A percentile compares a stretch with the other conserved stretches of the same genome.
Conservation (phyloP, 2,797 vertebrate genomes). For the Sebastes baramenuke region DNA sequence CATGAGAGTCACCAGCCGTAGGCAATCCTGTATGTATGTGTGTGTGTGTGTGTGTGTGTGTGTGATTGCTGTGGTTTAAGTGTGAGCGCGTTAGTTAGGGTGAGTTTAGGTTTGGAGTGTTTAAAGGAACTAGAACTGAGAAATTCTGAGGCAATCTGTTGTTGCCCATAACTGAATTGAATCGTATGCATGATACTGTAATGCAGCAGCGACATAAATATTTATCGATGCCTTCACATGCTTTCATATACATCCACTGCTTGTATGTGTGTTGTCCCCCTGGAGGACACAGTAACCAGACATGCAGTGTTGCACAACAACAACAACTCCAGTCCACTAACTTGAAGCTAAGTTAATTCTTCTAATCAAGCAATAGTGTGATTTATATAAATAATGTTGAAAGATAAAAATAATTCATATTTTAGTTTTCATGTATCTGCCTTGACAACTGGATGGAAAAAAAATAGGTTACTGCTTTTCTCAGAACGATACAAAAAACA, state of each 20-base stretch:
- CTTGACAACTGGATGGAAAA: neutral
- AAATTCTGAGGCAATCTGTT: neutral
- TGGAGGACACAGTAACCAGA: constrained; percentile 45
- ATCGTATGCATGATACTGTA: neutral
- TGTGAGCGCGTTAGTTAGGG: neutral
- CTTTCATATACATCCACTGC: neutral
- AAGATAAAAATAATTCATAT: neutral
- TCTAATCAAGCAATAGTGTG: neutral
- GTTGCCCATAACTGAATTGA: neutral
- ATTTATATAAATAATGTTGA: neutral
- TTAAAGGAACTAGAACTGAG: neutral
- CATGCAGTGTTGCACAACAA: constrained; percentile 67
- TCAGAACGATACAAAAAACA: neutral
- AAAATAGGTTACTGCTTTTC: neutral
- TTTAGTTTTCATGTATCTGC: neutral
- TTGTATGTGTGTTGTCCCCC: neutral
- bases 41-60: neutral
- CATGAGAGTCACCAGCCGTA: constrained; percentile 64
- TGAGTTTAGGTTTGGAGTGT: neutral
- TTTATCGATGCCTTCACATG: neutral
- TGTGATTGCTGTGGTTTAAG: neutral
- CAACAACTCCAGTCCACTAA: neutral
- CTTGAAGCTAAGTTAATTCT: neutral
- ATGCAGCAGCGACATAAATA: neutral
- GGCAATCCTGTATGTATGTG: neutral